These are phyloP conservation scores for Limnodromus scolopaceus DNA, from an alignment of 2,797 vertebrate genomes.

Conservation along the genomic window DNA sequence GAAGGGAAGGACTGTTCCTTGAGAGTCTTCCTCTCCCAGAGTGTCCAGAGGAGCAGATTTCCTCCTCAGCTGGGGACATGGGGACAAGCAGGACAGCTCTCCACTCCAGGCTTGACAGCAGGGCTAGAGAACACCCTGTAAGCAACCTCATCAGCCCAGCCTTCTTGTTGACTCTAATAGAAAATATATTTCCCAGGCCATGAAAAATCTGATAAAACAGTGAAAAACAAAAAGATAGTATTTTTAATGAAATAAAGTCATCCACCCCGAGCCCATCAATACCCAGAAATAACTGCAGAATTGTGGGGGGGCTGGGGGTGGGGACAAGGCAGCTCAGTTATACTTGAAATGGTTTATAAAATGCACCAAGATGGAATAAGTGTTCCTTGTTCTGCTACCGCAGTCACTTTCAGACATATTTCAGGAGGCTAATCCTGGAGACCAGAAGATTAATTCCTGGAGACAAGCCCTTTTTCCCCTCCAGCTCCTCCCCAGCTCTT, in stretches of 20 bases:
- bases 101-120: background rate
- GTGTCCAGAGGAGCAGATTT: background rate
- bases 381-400: background rate
- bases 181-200: background rate
- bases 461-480: background rate
- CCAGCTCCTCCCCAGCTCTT: background rate
- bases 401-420: background rate
- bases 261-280: fast-evolving
- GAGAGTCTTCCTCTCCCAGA: background rate
- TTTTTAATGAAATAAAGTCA: background rate
- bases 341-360: background rate
- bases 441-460: background rate
- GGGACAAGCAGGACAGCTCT: background rate
- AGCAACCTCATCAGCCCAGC: background rate
- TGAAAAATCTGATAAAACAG: background rate
- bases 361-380: background rate
- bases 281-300: fast-evolving
- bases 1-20: background rate
- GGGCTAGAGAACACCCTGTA: background rate
- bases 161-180: background rate
- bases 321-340: background rate
- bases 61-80: background rate
- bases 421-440: background rate
- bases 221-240: background rate
- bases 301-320: fast-evolving